Conservation (phyloP, 2,113 vertebrate genomes). For the Tenebrosternarchus preto region DNA sequence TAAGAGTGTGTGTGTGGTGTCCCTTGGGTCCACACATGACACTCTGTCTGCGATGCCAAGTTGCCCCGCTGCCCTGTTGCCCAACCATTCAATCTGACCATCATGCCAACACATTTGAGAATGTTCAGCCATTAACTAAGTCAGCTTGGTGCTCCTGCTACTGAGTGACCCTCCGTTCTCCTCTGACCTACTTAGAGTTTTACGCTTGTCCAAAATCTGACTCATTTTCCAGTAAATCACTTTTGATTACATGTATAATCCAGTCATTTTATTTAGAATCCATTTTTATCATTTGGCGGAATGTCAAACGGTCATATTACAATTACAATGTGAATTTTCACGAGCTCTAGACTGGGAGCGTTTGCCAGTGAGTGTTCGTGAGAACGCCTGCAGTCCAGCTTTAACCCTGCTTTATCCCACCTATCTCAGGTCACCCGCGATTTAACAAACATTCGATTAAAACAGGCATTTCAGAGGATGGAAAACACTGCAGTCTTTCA, state of each 20-base stretch:
- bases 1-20: too few relatives aligned
- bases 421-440: too few relatives aligned
- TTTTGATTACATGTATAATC: background rate
- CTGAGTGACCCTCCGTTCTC: slow-evolving; percentile 10
- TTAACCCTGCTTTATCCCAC: too few relatives aligned
- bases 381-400: too few relatives aligned
- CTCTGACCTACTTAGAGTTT: slow-evolving; percentile 14
- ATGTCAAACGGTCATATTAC: too few relatives aligned
- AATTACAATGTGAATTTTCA: too few relatives aligned
- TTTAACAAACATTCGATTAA: too few relatives aligned
- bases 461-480: too few relatives aligned
- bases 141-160: background rate
- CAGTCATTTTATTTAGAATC: background rate
- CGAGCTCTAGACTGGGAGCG: too few relatives aligned
- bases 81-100: background rate
- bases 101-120: background rate
- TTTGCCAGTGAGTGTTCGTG: too few relatives aligned
- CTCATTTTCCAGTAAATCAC: background rate
- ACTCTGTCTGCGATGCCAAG: background rate
- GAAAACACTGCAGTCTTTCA: too few relatives aligned
- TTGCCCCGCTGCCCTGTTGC: background rate
- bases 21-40: slow-evolving; percentile 43
- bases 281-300: too few relatives aligned
- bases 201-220: background rate
- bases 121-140: slow-evolving; percentile 11